phyloP scores from a whole-genome alignment of 2,888 invertebrate species.

The Cybosia mesomella region DNA sequence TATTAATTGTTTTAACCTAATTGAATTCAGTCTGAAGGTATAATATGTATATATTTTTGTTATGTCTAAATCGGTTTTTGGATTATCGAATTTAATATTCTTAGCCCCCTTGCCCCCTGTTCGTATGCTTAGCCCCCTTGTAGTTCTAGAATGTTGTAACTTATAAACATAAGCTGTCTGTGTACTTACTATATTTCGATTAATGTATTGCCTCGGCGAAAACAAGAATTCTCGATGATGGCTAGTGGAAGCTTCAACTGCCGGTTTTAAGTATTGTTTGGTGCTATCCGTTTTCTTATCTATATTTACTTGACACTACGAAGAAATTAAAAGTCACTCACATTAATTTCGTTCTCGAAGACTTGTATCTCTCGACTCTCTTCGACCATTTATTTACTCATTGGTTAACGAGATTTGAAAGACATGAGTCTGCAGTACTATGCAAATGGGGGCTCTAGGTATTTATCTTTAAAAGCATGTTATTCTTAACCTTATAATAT shows the following conservation, averaged over 20 bases:
- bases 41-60: constrained; percentile 5
- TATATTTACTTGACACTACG: not conserved
- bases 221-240: not conserved
- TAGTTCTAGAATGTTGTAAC: not conserved
- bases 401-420: too few relatives aligned
- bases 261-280: not conserved
- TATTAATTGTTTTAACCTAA: not conserved
- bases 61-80: not conserved
- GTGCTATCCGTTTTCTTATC: not conserved
- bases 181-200: too few relatives aligned
- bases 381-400: too few relatives aligned
- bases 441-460: not conserved
- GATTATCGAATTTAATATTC: not conserved
- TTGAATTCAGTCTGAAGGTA: not conserved
- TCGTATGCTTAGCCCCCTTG: not conserved
- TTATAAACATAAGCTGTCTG: not conserved
- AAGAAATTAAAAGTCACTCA: not conserved
- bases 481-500: not conserved
- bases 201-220: not conserved
- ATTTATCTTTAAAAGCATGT: not conserved
- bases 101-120: not conserved
- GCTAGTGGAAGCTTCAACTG: not conserved
- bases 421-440: not conserved
- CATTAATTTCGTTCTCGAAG: not conserved
- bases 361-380: not conserved